Conservation (phyloP, 1,140 invertebrate genomes). For the Lucilia sericata region DNA sequence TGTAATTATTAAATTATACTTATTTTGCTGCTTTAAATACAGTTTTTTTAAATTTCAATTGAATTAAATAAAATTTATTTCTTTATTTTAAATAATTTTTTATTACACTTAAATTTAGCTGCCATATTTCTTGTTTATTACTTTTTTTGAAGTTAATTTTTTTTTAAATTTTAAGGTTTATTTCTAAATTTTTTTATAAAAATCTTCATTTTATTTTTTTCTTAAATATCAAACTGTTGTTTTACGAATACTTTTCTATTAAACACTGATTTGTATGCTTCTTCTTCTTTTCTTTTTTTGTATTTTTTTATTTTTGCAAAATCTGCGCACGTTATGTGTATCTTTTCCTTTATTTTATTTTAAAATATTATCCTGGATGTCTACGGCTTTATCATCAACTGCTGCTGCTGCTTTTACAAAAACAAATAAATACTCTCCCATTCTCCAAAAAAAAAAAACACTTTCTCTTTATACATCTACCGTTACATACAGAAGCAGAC, state of each 20-base stretch:
- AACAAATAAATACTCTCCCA: background rate
- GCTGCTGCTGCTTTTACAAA: background rate
- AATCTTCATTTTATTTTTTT: conserved; percentile 28
- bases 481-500: too few species aligned
- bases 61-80: background rate
- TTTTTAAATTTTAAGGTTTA: conserved; percentile 20
- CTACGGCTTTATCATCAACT: background rate
- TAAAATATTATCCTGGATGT: conserved; percentile 39
- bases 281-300: background rate
- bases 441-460: background rate
- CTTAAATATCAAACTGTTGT: too few species aligned
- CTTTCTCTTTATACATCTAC: background rate
- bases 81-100: background rate
- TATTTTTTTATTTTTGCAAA: conserved; percentile 44
- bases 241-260: background rate
- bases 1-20: background rate
- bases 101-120: too few species aligned
- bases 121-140: too few species aligned
- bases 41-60: background rate
- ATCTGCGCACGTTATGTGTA: conserved; percentile 42
- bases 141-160: background rate
- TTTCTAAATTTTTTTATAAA: conserved; percentile 38
- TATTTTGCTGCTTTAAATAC: background rate
- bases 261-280: background rate
- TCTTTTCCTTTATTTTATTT: conserved; percentile 42